Evolutionary conservation across 2,888 invertebrate species (phyloP), one percentile per base, ranked within the genome.

Genomic region (Dynastes grantii): DNA sequence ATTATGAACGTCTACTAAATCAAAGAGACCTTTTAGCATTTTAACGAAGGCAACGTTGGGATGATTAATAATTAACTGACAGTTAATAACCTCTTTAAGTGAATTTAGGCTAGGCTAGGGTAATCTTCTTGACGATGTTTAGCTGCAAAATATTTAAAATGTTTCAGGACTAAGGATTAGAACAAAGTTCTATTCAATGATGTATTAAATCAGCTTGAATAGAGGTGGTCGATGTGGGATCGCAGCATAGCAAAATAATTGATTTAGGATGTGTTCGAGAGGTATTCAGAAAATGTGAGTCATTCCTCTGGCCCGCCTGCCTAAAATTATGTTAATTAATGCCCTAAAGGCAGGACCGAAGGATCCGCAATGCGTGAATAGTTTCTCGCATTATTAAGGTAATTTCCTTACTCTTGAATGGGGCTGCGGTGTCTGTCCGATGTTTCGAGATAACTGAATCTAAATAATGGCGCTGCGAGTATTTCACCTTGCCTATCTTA

Each of bases 251-350:
- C 63, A 11, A 63, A 32, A 11, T 63, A 63, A 63, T 63, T 63
- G 11, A 27, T 29, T 63, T 29, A 63, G 27, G 0, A 63, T n/a
- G 29, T n/a, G 32, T 29, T 29, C 8, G 45, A 11, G 32, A 8
- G 13, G 63, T 63, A 63, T 63, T 63, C 63, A 11, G 63, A 63
- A 63, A 63, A 63, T 63, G 13, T 13, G n/a, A 32, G 63, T 63
- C 13, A 29, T 32, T n/a, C 11, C 22, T 29, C 63, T 55, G 6
- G 9, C 13, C 32, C 13, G 29, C 11, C 63, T 8, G 63, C 4
- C 29, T 32, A 32, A 63, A 63, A 32, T 63, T 63, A 63, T 63
- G 63, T 63, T 63, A 63, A 63, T 63, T 63, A 29, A 63, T 11
- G 63, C 27, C 29, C 27, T 63, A n/a, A 13, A 27, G 27, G 27